Evolutionary conservation across 1,140 invertebrate genomes (phyloP).

Genomic region (Cotesia vestalis): DNA sequence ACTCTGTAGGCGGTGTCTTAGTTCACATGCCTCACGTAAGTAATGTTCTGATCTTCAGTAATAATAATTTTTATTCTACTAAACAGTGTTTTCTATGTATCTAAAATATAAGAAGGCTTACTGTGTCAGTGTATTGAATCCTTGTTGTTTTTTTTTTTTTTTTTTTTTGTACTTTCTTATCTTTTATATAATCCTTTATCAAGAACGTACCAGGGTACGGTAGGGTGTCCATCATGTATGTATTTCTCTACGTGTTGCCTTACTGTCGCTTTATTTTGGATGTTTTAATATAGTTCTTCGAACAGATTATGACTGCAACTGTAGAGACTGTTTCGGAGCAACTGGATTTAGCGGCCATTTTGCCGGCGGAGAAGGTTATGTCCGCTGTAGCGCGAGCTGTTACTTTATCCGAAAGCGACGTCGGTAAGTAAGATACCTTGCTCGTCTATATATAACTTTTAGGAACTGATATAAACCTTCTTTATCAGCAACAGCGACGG

Average conservation of each 20-base stretch:
- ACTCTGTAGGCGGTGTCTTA: slow-evolving; percentile 83
- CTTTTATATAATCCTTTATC: too few species aligned
- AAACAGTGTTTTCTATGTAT: not conserved
- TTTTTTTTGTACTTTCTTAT: too few species aligned
- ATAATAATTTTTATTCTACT: not conserved
- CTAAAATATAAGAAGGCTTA: not conserved
- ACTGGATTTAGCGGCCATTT: slow-evolving; percentile 80
- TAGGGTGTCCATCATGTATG: slow-evolving; percentile 50
- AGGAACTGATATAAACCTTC: slow-evolving; percentile 2
- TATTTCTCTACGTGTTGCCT: slow-evolving; percentile 6
- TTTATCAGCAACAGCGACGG: slow-evolving; percentile 69
- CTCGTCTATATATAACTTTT: not conserved
- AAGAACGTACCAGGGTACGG: slow-evolving; percentile 43
- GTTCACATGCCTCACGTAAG: slow-evolving; percentile 90
- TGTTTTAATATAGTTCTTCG: slow-evolving; percentile 64
- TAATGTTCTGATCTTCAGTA: slow-evolving; percentile 62
- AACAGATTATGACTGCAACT: slow-evolving; percentile 90
- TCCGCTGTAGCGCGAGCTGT: slow-evolving; percentile 84
- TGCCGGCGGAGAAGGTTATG: slow-evolving; percentile 83
- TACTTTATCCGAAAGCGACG: slow-evolving; percentile 88
- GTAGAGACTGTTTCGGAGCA: slow-evolving; percentile 92
- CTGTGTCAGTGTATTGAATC: too few species aligned
- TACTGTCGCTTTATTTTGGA: slow-evolving; percentile 50
- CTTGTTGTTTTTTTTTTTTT: too few species aligned
- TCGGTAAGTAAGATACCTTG: slow-evolving; percentile 69